Evolutionary conservation across 2,113 vertebrate genomes (phyloP).

Genomic region (Pedetes capensis): DNA sequence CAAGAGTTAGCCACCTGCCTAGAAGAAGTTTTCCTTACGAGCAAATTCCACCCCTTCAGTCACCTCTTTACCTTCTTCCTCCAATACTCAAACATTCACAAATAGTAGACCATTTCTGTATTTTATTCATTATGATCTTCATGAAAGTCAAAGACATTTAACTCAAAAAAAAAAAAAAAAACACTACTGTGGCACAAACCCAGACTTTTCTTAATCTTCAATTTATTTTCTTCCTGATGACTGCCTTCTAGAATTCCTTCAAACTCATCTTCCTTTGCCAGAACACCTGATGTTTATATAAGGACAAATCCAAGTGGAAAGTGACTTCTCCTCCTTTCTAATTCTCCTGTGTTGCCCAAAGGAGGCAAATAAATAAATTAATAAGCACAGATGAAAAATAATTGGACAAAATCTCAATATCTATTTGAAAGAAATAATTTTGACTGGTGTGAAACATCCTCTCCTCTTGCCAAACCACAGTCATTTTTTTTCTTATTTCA

Average conservation of each 20-base stretch:
- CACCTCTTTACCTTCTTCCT: not conserved
- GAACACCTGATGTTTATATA: conserved; percentile 60
- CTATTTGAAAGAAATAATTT: not conserved
- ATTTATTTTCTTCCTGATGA: conserved; percentile 2
- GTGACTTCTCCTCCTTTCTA: not conserved
- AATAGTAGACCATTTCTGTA: not conserved
- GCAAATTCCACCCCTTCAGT: not conserved
- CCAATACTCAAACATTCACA: not conserved
- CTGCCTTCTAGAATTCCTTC: conserved; percentile 43
- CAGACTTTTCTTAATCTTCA: not conserved
- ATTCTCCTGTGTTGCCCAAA: not conserved
- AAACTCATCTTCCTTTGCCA: conserved; percentile 34
- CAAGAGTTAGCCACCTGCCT: conserved; percentile 68
- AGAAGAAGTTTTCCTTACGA: conserved; percentile 48
- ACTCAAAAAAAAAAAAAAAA: not conserved
- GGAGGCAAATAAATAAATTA: not conserved
- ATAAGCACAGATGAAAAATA: not conserved
- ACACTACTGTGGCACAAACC: not conserved
- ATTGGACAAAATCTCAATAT: conserved; percentile 12
- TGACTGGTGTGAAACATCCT: not conserved
- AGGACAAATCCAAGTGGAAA: conserved; percentile 57
- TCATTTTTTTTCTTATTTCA: not conserved
- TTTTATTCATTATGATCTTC: conserved; percentile 18
- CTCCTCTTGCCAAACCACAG: not conserved
- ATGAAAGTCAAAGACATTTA: conserved; percentile 48